These are phyloP conservation scores for Podargus strigoides DNA, from an alignment of 2,797 vertebrate genomes.

Conservation along the genomic window DNA sequence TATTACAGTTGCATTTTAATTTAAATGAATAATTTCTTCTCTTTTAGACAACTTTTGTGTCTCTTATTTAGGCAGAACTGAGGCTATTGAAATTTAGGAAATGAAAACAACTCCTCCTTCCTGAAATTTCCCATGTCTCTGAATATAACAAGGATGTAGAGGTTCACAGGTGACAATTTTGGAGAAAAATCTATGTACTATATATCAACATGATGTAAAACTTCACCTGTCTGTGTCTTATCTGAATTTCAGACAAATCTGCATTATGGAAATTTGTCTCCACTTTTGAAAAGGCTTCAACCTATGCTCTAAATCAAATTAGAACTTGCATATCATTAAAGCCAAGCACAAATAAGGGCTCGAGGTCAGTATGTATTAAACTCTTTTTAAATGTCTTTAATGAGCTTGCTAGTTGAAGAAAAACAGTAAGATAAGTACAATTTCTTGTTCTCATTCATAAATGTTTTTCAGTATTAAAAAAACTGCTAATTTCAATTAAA, in stretches of 20 bases:
- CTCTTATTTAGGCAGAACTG: neutral
- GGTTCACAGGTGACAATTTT: neutral
- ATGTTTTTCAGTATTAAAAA: neutral
- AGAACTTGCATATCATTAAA: neutral
- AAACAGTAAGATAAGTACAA: neutral
- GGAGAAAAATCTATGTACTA: neutral
- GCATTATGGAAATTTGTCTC: neutral
- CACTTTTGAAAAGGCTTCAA: neutral
- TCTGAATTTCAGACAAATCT: constrained; percentile 23
- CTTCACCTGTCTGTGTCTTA: neutral
- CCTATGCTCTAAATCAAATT: neutral
- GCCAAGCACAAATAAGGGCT: neutral
- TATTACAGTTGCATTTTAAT: neutral
- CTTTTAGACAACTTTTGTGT: neutral
- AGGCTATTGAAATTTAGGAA: neutral
- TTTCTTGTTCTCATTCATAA: neutral
- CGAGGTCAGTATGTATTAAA: neutral
- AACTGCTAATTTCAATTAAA: neutral
- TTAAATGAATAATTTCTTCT: neutral
- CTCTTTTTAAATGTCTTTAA: neutral
- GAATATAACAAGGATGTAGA: neutral
- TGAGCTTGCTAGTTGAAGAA: neutral
- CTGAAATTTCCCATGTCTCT: neutral
- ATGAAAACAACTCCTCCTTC: neutral
- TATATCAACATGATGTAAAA: neutral